A percentile compares a stretch with the other conserved stretches of the same genome.
Conservation (phyloP, 1,140 invertebrate genomes). For the Cydia splendana region DNA sequence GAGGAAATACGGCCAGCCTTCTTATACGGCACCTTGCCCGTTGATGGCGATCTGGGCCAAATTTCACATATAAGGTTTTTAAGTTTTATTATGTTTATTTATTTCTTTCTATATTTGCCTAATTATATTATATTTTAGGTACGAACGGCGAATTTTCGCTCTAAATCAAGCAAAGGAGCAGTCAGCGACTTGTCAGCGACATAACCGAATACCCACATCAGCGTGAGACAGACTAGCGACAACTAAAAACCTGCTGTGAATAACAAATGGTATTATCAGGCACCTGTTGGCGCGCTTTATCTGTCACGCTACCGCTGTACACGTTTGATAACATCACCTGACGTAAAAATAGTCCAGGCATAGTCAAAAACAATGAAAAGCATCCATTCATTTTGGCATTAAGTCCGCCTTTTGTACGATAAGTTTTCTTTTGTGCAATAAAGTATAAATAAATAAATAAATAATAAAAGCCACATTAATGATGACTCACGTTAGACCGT, state of each 20-base stretch:
- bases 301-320: neutral
- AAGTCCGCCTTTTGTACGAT: no score
- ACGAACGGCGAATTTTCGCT: neutral
- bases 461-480: no score
- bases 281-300: neutral
- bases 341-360: neutral
- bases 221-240: neutral
- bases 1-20: no score
- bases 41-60: no score
- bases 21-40: no score
- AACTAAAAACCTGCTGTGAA: constrained; percentile 11
- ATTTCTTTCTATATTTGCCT: no score
- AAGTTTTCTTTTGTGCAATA: no score
- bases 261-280: neutral
- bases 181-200: neutral
- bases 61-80: no score
- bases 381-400: no score
- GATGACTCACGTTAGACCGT: no score
- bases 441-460: no score
- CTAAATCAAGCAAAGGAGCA: neutral
- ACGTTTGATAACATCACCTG: neutral
- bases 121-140: neutral
- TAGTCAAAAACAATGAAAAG: neutral
- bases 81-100: no score
- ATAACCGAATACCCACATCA: neutral